Evolutionary conservation across 2,113 vertebrate genomes (phyloP).

Genomic region (Melanerpes formicivorus): DNA sequence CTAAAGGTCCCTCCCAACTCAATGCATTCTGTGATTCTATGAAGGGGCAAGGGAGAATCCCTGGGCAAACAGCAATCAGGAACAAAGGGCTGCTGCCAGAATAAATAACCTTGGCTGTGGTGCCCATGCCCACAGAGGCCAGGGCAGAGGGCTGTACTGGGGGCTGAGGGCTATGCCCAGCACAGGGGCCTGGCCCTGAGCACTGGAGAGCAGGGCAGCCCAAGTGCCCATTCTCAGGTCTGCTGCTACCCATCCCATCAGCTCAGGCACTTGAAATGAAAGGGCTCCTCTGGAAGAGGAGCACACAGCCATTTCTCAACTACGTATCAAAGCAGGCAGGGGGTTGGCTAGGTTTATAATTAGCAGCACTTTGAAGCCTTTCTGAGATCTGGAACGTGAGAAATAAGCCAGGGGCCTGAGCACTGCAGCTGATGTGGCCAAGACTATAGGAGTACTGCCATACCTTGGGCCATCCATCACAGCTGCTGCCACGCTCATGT

Average conservation of each 20-base stretch:
- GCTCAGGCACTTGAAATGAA: background rate
- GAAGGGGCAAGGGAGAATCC: background rate
- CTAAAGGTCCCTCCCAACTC: too few relatives aligned
- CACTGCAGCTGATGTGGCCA: background rate
- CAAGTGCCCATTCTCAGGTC: background rate
- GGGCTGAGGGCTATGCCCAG: background rate
- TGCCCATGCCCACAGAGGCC: background rate
- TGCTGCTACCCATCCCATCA: background rate
- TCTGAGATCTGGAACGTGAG: background rate
- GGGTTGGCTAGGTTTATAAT: background rate
- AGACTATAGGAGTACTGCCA: background rate
- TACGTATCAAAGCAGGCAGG: background rate
- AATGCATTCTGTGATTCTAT: too few relatives aligned
- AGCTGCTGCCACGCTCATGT: background rate
- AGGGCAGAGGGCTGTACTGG: background rate
- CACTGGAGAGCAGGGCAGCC: background rate
- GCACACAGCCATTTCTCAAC: accelerated
- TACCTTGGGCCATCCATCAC: background rate
- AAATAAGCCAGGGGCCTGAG: background rate
- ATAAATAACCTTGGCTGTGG: background rate
- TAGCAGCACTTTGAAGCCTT: background rate
- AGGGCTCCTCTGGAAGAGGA: background rate
- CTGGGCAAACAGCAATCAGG: background rate
- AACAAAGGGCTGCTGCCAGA: background rate
- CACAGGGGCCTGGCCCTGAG: accelerated